A percentile compares a stretch with the other conserved stretches of the same genome.
These are phyloP conservation scores for Selene dorsalis DNA, from an alignment of 2,797 vertebrate species.

Conservation along the genomic window DNA sequence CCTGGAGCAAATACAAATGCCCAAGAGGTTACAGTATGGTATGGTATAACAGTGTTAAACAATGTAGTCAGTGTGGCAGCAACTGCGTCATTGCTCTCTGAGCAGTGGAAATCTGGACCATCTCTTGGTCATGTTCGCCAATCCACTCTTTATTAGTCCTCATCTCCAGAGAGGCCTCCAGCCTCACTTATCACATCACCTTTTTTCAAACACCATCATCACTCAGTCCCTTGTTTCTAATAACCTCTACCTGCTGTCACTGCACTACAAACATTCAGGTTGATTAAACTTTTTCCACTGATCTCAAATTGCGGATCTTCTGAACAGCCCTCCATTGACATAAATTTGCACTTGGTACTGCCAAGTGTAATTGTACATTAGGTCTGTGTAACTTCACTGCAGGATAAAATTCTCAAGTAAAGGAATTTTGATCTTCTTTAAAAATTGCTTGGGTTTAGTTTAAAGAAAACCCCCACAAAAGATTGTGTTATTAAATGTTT, in stretches of 20 bases:
- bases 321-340: constrained; percentile 6
- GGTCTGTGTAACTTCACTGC: background rate
- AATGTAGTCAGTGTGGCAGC: background rate
- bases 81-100: background rate
- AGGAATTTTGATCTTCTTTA: background rate
- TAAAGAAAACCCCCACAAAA: background rate
- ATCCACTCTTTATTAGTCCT: constrained; percentile 23
- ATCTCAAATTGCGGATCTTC: constrained; percentile 3
- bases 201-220: constrained; percentile 14
- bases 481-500: background rate
- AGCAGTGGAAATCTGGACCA: background rate
- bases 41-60: background rate
- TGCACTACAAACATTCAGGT: constrained; percentile 3
- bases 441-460: background rate
- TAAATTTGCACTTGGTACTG: constrained; percentile 3
- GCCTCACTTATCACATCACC: constrained; percentile 23
- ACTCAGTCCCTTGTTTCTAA: background rate
- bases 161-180: constrained; percentile 15
- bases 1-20: background rate
- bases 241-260: background rate
- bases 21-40: background rate
- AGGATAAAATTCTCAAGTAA: background rate
- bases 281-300: background rate
- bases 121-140: background rate
- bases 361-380: background rate